Evolutionary conservation across 2,888 invertebrate genomes (phyloP), one percentile per base, ranked within the genome.

Genomic region (Zhengitettix transpicula): DNA sequence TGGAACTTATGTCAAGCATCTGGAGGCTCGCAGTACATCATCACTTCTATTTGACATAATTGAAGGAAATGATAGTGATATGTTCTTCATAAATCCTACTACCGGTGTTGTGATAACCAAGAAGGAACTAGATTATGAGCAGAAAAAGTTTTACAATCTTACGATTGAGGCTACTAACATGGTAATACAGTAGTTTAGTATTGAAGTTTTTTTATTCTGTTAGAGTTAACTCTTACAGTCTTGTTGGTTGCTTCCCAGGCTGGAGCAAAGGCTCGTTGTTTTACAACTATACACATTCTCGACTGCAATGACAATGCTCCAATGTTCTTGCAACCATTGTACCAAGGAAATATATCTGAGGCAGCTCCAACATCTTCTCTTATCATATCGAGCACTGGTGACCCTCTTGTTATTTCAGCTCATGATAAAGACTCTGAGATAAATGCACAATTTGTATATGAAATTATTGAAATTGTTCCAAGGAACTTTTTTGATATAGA

Each of bases 281-380:
- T 77, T 67, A 84, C 93, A 41, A 76, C 86, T 16, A 83, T 96
- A 62, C 92, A 93, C 75, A 85, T 95, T 62, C 75, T 92, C 63
- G 95, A 96, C 74, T 81, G 82, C 67, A 96, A 96, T 75, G 93
- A 93, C 73, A 89, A 87, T 74, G 77, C 83, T 40, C 93, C 93
- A 0, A 74, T 75, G 66, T 87, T 92, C 71, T 69, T 80, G 40
- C 81, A 82, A 67, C 80, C 78, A 54, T 70, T 74, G 64, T 89
- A 86, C 73, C 75, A 76, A 64, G 90, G 89, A n/a, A 78, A 78
- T 67, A 82, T 89, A 62, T 82, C 84, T 56, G 93, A 93, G 74
- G 81, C 85, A 17, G 83, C 85, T 8, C 77, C 79, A 40, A 76
- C 84, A 61, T 86, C 84, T 63, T 86, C 88, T 53, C 77, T 90